Evolutionary conservation across 2,888 invertebrate species (phyloP).

Genomic region (Alsophila aescularia): DNA sequence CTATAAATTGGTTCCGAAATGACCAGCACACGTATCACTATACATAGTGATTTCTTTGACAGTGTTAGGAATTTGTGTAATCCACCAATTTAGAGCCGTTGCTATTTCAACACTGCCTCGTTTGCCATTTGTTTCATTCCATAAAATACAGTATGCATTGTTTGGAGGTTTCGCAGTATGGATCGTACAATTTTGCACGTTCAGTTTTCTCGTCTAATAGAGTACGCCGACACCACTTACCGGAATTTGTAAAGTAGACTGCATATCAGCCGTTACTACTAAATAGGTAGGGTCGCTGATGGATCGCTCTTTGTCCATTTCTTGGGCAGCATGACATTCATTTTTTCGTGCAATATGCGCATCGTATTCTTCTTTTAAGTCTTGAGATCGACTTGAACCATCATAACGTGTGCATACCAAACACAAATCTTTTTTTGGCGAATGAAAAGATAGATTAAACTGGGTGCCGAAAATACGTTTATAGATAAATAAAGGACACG

Average conservation of each 20-base stretch:
- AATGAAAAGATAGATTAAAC: conserved; percentile 24
- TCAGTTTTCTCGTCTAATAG: conserved; percentile 27
- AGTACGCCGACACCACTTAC: conserved; percentile 26
- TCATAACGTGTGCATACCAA: conserved; percentile 19
- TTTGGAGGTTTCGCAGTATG: background rate
- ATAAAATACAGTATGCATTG: background rate
- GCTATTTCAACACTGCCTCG: conserved; percentile 12
- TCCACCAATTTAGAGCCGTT: background rate
- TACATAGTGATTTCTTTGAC: background rate
- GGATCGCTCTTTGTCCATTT: conserved; percentile 22
- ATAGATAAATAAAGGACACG: conserved; percentile 13
- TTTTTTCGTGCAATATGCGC: conserved; percentile 22
- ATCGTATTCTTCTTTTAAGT: conserved; percentile 19
- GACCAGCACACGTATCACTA: background rate
- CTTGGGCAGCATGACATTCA: conserved; percentile 20
- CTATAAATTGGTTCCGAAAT: background rate
- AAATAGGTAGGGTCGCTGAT: conserved; percentile 24
- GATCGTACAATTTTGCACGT: conserved; percentile 14
- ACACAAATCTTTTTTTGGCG: conserved; percentile 25
- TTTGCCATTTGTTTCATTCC: conserved; percentile 18
- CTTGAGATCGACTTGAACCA: too few species aligned
- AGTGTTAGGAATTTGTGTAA: background rate
- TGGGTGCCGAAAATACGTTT: conserved; percentile 26
- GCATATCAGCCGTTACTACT: conserved; percentile 30
- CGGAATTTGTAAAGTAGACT: conserved; percentile 29